phyloP scores from a whole-genome alignment of 2,888 invertebrate species.

The Cheiracanthium punctorium region DNA sequence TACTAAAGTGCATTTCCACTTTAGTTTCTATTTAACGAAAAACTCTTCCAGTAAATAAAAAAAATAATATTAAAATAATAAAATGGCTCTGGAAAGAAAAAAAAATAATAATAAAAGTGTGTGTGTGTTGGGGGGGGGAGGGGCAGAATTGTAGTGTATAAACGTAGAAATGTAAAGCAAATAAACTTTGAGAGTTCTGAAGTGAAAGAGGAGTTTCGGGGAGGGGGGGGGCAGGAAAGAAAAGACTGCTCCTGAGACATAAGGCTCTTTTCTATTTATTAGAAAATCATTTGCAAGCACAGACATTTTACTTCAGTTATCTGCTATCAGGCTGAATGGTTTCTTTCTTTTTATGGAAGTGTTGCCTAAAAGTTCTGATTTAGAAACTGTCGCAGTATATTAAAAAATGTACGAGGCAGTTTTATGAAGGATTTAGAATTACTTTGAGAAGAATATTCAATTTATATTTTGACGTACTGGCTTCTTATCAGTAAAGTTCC shows the following conservation, averaged over 20 bases:
- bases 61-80: not conserved
- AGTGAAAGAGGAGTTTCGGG: not conserved
- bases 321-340: constrained; percentile 32
- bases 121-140: too few species aligned
- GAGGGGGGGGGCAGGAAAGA: not conserved
- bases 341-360: constrained; percentile 59
- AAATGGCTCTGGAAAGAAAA: constrained; percentile 1
- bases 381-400: too few species aligned
- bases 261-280: constrained; percentile 65
- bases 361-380: constrained; percentile 62
- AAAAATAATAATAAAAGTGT: too few species aligned
- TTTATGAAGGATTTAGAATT: too few species aligned
- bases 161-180: constrained; percentile 32
- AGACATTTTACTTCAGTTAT: constrained; percentile 66
- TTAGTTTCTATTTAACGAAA: constrained; percentile 54
- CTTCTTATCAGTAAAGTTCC: too few species aligned
- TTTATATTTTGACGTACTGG: too few species aligned
- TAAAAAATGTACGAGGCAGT: too few species aligned
- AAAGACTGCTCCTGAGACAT: constrained; percentile 38
- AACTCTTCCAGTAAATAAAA: constrained; percentile 37
- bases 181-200: constrained; percentile 19
- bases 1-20: constrained; percentile 31
- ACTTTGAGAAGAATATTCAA: too few species aligned
- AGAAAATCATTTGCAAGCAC: constrained; percentile 68
- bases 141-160: too few species aligned